phyloP scores from a whole-genome alignment of 2,113 vertebrate genomes.

The Sphyrna mokarran region DNA sequence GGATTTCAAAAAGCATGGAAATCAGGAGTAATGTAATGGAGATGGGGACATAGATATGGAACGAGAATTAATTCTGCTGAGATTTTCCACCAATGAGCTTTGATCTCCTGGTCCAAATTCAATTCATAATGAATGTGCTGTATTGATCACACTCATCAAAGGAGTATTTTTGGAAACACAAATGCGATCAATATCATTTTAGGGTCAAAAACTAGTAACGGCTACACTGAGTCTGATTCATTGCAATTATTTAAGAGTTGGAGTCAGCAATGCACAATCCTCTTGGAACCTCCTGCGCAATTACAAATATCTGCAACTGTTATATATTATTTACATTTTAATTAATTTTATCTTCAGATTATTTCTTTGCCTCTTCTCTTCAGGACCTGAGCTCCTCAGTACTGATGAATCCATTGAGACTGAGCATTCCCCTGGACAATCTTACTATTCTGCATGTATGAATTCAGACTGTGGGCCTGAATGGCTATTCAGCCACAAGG shows the following conservation, averaged over 20 bases:
- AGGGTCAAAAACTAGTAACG: not conserved
- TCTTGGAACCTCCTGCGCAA: no score
- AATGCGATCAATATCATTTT: not conserved
- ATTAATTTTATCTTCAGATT: not conserved
- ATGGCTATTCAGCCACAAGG: no score
- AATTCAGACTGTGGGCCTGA: no score
- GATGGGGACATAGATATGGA: not conserved
- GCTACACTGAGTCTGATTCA: not conserved
- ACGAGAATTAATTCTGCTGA: constrained; percentile 3
- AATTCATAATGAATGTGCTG: not conserved
- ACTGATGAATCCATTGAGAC: not conserved
- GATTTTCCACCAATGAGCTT: not conserved
- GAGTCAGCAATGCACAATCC: not conserved
- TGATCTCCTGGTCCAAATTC: not conserved
- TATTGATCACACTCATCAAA: constrained; percentile 2
- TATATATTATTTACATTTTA: not conserved
- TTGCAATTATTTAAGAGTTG: not conserved
- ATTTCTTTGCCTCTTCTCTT: not conserved
- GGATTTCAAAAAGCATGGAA: not conserved
- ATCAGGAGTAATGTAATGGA: constrained; percentile 18
- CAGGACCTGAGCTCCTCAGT: not conserved
- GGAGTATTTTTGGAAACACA: constrained; percentile 18
- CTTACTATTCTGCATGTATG: no score
- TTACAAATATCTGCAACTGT: not conserved
- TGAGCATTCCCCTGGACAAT: not conserved